These are phyloP conservation scores for Puntigrus tetrazona DNA, from an alignment of 2,113 vertebrate species.

Conservation along the genomic window DNA sequence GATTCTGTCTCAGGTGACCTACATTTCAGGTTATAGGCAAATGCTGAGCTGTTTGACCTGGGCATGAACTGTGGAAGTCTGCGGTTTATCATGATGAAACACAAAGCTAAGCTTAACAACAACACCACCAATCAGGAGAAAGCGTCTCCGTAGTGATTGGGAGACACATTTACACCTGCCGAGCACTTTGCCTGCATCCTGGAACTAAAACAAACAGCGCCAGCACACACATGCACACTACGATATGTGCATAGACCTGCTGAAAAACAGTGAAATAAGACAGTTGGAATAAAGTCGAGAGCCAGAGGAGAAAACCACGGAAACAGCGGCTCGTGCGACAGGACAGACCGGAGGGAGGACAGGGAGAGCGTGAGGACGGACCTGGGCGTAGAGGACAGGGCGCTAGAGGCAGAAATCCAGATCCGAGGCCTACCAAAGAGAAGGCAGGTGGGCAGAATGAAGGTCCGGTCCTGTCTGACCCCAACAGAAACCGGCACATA, in stretches of 20 bases:
- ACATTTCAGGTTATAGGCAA: background rate
- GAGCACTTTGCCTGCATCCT: no score
- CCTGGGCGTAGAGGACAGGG: constrained; percentile 80
- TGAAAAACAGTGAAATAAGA: no score
- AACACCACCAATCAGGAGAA: background rate
- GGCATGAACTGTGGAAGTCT: constrained; percentile 55
- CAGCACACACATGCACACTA: no score
- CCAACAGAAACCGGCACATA: background rate
- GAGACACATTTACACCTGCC: no score
- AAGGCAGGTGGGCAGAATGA: constrained; percentile 65
- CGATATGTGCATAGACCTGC: no score
- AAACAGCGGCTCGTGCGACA: constrained; percentile 11
- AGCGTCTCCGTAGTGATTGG: constrained; percentile 6
- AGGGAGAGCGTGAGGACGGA: constrained; percentile 65
- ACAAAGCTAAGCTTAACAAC: no score
- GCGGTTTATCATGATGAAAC: constrained; percentile 22
- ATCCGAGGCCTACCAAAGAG: constrained; percentile 84
- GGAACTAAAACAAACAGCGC: no score
- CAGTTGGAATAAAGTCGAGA: no score
- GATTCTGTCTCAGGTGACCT: constrained; percentile 3
- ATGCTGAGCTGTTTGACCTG: constrained; percentile 32
- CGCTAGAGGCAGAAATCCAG: constrained; percentile 94
- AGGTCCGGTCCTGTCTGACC: constrained; percentile 60
- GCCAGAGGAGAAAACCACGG: constrained; percentile 39
- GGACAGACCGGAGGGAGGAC: background rate